Conservation (phyloP, 2,797 vertebrate genomes). For the Bucorvus abyssinicus region DNA sequence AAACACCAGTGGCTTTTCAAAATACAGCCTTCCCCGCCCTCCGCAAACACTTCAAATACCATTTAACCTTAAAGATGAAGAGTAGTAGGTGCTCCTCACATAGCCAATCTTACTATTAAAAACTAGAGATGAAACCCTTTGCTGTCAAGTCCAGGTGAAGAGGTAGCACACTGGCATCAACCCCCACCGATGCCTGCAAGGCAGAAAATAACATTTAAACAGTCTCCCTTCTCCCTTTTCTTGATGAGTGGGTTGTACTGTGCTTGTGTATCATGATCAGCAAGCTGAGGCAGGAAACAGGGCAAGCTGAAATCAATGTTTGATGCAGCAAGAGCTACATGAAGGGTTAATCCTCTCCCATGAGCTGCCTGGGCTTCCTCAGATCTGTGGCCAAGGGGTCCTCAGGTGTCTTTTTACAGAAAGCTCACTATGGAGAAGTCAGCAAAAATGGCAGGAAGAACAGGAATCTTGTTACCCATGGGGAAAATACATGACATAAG, state of each 20-base stretch:
- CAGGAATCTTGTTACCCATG: neutral
- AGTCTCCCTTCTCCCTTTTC: neutral
- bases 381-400: neutral
- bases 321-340: neutral
- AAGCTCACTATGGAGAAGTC: neutral
- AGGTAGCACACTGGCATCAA: neutral
- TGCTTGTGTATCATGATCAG: fast-evolving
- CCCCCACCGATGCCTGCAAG: neutral
- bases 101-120: neutral
- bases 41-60: neutral
- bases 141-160: neutral
- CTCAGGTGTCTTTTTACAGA: neutral
- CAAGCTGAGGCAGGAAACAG: neutral
- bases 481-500: neutral
- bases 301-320: neutral
- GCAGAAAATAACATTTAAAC: neutral
- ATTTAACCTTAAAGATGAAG: neutral
- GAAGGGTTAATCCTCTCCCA: neutral
- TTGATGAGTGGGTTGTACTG: neutral
- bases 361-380: neutral
- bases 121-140: neutral
- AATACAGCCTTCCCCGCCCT: neutral
- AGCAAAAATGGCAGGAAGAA: neutral
- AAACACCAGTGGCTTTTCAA: neutral
- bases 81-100: neutral